These are phyloP conservation scores for Pedicia rivosa DNA, from an alignment of 2,888 invertebrate species.

Conservation along the genomic window DNA sequence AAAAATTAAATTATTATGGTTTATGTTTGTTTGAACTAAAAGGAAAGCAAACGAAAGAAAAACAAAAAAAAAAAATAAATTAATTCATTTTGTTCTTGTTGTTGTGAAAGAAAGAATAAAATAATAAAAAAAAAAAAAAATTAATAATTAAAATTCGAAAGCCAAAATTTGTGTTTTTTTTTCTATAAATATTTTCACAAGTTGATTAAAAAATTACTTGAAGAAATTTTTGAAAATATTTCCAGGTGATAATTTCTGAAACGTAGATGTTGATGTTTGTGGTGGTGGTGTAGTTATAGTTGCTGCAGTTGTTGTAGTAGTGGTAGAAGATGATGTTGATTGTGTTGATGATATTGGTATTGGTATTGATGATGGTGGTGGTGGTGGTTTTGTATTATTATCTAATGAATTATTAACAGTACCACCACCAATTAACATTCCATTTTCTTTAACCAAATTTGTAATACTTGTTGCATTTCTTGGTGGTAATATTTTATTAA, in stretches of 20 bases:
- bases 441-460: slow-evolving; percentile 2
- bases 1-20: too few relatives aligned
- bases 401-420: background rate
- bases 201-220: slow-evolving; percentile 57
- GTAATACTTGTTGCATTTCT: background rate
- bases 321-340: slow-evolving; percentile 21
- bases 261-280: slow-evolving; percentile 23
- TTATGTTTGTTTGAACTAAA: too few relatives aligned
- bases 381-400: slow-evolving; percentile 11
- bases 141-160: too few relatives aligned
- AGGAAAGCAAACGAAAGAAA: too few relatives aligned
- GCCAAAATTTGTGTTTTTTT: too few relatives aligned
- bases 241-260: slow-evolving; percentile 58
- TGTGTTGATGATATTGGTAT: slow-evolving; percentile 16
- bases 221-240: slow-evolving; percentile 93
- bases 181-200: slow-evolving; percentile 8
- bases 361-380: slow-evolving; percentile 15
- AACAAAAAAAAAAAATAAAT: slow-evolving; percentile 15
- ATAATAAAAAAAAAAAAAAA: too few relatives aligned
- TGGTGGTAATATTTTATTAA: slow-evolving; percentile 4
- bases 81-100: slow-evolving; percentile 3
- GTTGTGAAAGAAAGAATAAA: too few relatives aligned
- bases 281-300: slow-evolving; percentile 24
- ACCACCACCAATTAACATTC: slow-evolving; percentile 1
- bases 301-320: slow-evolving; percentile 22